phyloP scores from a whole-genome alignment of 30 jellyfish, hydroid and myxozoan species.

The Aurelia sp. region DNA sequence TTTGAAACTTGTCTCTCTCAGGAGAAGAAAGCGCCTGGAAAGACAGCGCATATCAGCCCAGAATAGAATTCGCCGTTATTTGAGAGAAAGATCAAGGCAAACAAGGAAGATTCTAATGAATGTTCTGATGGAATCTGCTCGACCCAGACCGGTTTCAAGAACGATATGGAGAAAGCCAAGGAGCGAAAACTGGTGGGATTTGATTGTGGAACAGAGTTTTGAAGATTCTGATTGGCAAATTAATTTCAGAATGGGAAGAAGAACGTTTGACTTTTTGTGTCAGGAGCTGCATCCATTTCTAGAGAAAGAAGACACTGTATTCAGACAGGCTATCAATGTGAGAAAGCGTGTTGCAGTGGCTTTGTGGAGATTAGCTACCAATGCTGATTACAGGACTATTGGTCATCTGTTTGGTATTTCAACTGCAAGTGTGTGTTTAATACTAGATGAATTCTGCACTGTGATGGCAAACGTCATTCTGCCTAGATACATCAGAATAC shows the following conservation, averaged over 20 bases:
- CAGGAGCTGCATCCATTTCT: constrained; percentile 1
- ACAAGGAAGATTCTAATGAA: not conserved
- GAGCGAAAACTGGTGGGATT: constrained; percentile 49
- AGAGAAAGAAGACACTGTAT: constrained; percentile 17
- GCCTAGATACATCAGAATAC: constrained; percentile 1
- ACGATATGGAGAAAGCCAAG: constrained; percentile 5
- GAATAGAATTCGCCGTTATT: not conserved
- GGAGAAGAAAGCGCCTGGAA: constrained; percentile 8
- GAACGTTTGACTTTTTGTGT: constrained; percentile 4
- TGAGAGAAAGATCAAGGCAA: not conserved
- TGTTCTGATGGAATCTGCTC: not conserved
- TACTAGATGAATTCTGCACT: not conserved
- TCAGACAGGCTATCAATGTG: constrained; percentile 9
- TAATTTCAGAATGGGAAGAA: constrained; percentile 21
- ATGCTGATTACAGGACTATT: constrained; percentile 26
- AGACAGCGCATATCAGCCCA: not conserved
- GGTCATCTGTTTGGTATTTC: constrained; percentile 1
- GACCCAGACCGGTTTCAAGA: not conserved
- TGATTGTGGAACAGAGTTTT: constrained; percentile 3
- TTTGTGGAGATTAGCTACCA: constrained; percentile 37
- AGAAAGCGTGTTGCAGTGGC: constrained; percentile 38
- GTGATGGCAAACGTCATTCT: not conserved
- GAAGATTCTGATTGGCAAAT: constrained; percentile 8
- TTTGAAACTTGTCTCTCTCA: not conserved
- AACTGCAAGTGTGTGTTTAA: not conserved